A percentile compares a stretch with the other conserved stretches of the same genome.
Evolutionary conservation across 2,888 invertebrate species (phyloP).

Genomic region (Pristionchus exspectatus): DNA sequence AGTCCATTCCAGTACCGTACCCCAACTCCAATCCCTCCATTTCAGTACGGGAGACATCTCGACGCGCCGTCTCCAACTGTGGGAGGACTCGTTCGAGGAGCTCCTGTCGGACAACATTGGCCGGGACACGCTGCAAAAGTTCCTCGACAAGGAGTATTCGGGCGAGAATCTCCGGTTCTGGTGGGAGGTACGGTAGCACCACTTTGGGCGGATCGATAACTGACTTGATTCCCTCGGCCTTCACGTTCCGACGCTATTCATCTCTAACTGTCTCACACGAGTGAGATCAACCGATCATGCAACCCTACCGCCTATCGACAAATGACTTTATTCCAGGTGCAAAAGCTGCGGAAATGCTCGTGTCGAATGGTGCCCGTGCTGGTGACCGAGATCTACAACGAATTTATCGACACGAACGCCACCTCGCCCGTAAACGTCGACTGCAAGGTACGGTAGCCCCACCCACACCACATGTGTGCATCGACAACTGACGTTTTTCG

Average conservation of each 20-base stretch:
- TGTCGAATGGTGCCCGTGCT: constrained; percentile 89
- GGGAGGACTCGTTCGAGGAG: constrained; percentile 97
- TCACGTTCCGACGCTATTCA: neutral
- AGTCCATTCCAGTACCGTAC: neutral
- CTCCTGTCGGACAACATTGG: constrained; percentile 94
- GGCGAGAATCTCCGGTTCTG: constrained; percentile 95
- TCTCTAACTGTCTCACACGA: neutral
- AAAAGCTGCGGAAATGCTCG: constrained; percentile 91
- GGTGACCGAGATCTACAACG: constrained; percentile 86
- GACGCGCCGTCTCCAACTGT: constrained; percentile 92
- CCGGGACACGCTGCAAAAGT: constrained; percentile 94
- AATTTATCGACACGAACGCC: constrained; percentile 94
- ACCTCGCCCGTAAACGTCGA: constrained; percentile 98
- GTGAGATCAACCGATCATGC: no score
- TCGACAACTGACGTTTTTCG: constrained; percentile 10
- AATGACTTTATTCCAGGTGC: constrained; percentile 79
- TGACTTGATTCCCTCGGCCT: neutral
- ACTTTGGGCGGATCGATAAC: neutral
- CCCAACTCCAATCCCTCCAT: constrained; percentile 48
- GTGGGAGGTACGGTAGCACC: constrained; percentile 71
- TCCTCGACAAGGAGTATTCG: constrained; percentile 97
- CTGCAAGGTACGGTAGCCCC: constrained; percentile 82
- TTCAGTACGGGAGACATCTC: constrained; percentile 88
- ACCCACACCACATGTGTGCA: neutral
- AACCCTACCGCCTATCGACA: neutral